Conservation (phyloP, 2,888 invertebrate species). For the Apocheima hispidaria region DNA sequence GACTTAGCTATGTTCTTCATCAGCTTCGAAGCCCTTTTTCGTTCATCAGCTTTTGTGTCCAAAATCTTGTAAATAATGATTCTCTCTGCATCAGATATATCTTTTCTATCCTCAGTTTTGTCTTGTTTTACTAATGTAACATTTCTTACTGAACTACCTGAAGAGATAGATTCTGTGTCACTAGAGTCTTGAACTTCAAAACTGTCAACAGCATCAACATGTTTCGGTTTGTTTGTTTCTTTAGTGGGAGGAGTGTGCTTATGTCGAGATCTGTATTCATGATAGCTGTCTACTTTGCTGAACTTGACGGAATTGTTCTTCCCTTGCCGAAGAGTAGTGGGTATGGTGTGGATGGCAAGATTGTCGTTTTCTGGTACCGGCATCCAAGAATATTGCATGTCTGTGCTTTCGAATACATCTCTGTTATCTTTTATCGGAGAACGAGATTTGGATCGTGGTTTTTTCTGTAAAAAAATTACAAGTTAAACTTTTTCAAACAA, state of each 20-base stretch:
- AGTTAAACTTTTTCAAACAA: conserved; percentile 6
- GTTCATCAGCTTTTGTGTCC: conserved; percentile 62
- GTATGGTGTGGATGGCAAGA: conserved; percentile 73
- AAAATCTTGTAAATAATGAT: conserved; percentile 79
- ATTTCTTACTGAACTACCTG: conserved; percentile 67
- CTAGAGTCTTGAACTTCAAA: conserved; percentile 52
- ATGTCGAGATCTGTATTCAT: conserved; percentile 78
- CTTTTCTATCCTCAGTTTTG: conserved; percentile 43
- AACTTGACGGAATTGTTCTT: conserved; percentile 74
- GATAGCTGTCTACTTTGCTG: conserved; percentile 74
- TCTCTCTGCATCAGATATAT: conserved; percentile 69
- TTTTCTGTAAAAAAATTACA: conserved; percentile 51
- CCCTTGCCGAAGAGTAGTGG: conserved; percentile 60
- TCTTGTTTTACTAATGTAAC: conserved; percentile 45
- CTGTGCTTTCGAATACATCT: conserved; percentile 52
- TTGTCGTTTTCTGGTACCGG: conserved; percentile 79
- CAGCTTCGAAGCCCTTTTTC: conserved; percentile 53
- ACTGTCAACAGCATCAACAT: conserved; percentile 55
- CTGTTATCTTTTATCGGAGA: conserved; percentile 53
- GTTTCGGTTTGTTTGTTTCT: conserved; percentile 56
- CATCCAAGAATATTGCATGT: conserved; percentile 80
- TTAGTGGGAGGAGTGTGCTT: conserved; percentile 82
- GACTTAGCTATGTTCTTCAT: conserved; percentile 60
- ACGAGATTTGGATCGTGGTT: conserved; percentile 51
- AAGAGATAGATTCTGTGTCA: conserved; percentile 55